Evolutionary conservation across 2,888 invertebrate species (phyloP).

Genomic region (Gortyna flavago): DNA sequence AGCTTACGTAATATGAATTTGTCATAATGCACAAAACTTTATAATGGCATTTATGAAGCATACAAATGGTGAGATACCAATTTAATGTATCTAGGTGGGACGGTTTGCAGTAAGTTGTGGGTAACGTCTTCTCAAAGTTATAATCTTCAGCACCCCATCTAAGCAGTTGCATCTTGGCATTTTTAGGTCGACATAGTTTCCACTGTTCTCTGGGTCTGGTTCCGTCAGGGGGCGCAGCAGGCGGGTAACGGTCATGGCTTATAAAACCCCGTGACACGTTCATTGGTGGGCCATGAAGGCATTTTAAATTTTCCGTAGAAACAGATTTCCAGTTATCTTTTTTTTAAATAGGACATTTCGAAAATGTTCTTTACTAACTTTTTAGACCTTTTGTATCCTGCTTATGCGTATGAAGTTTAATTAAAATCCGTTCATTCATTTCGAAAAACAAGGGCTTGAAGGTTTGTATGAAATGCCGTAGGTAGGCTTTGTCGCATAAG

Average conservation of each 20-base stretch:
- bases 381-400: no score
- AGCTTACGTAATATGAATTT: constrained; percentile 41
- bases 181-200: neutral
- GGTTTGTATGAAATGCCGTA: no score
- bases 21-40: constrained; percentile 16
- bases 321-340: no score
- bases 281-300: neutral
- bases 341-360: no score
- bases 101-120: neutral
- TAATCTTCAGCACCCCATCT: neutral
- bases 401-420: no score
- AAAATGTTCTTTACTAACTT: no score
- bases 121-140: neutral
- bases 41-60: constrained; percentile 13
- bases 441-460: no score
- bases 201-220: no score
- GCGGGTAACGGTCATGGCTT: neutral
- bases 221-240: neutral
- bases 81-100: neutral
- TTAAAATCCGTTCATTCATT: no score
- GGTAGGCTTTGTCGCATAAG: neutral
- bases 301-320: no score
- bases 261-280: neutral
- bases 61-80: constrained; percentile 8
- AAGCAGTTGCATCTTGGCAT: neutral